A percentile compares a stretch with the other conserved stretches of the same genome.
phyloP scores from a whole-genome alignment of 1,140 invertebrate genomes.

The Mercenaria mercenaria region DNA sequence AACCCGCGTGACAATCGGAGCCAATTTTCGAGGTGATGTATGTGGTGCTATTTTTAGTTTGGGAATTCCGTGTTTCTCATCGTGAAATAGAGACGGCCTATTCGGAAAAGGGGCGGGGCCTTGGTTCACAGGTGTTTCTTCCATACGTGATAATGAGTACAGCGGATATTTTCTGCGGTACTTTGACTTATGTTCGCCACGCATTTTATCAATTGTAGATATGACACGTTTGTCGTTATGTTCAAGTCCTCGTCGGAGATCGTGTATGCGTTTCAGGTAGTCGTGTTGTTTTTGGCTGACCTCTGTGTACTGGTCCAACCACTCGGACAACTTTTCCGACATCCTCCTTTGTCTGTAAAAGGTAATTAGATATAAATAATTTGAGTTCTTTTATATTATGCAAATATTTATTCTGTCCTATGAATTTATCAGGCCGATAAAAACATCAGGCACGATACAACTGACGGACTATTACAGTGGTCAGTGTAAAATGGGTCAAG shows the following conservation, averaged over 20 bases:
- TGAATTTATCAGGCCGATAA: too few relatives aligned
- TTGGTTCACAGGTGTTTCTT: conserved; percentile 32
- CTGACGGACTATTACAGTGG: too few relatives aligned
- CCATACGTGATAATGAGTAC: conserved; percentile 27
- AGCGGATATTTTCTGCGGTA: conserved; percentile 44
- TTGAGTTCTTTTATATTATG: too few relatives aligned
- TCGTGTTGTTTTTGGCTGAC: conserved; percentile 70
- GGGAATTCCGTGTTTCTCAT: conserved; percentile 26
- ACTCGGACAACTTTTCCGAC: conserved; percentile 66
- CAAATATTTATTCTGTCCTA: too few relatives aligned
- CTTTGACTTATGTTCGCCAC: conserved; percentile 13
- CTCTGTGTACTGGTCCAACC: conserved; percentile 69
- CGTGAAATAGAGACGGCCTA: conserved; percentile 55
- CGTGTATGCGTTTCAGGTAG: conserved; percentile 67
- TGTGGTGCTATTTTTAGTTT: conserved; percentile 58
- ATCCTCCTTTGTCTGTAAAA: conserved; percentile 55
- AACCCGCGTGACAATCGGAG: conserved; percentile 37
- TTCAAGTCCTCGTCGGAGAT: conserved; percentile 61
- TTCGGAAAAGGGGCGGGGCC: conserved; percentile 65
- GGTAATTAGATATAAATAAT: too few relatives aligned
- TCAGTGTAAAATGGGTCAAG: too few relatives aligned
- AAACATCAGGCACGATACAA: too few relatives aligned
- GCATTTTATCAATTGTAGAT: conserved; percentile 69
- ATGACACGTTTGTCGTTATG: conserved; percentile 65
- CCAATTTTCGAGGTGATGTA: conserved; percentile 52